phyloP scores from a whole-genome alignment of 1,140 invertebrate genomes.

The Semibalanus balanoides region DNA sequence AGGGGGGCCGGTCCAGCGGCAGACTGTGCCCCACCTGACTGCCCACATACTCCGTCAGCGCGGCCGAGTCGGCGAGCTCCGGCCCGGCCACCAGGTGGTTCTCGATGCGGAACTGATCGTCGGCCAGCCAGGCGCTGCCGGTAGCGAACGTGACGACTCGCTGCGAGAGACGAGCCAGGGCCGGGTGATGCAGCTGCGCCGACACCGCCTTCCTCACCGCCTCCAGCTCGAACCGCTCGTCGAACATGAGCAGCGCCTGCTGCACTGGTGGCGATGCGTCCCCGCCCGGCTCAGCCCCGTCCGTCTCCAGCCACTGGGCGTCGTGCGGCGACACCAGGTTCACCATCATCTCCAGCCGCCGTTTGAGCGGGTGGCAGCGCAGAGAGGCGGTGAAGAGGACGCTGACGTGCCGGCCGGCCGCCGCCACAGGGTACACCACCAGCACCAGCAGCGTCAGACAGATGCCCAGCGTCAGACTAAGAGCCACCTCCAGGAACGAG shows the following conservation, averaged over 20 bases:
- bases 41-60: conserved; percentile 33
- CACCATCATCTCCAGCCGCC: conserved; percentile 24
- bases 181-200: conserved; percentile 32
- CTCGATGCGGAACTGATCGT: conserved; percentile 36
- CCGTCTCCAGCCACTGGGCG: conserved; percentile 33
- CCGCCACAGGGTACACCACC: conserved; percentile 29
- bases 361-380: conserved; percentile 21
- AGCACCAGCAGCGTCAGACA: conserved; percentile 29
- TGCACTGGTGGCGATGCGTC: conserved; percentile 29
- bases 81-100: conserved; percentile 38
- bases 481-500: conserved; percentile 28
- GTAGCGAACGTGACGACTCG: conserved; percentile 27
- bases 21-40: conserved; percentile 32
- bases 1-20: conserved; percentile 33
- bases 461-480: conserved; percentile 30
- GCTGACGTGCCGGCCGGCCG: conserved; percentile 28
- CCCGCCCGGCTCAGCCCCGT: conserved; percentile 15
- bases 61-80: conserved; percentile 25
- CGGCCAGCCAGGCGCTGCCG: conserved; percentile 39
- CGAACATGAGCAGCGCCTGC: conserved; percentile 37
- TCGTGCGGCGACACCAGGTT: conserved; percentile 27
- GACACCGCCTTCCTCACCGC: conserved; percentile 34
- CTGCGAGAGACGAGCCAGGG: conserved; percentile 10
- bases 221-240: conserved; percentile 31
- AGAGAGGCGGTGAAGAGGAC: conserved; percentile 21